phyloP scores from a whole-genome alignment of 2,797 vertebrate species.

The Remorina albescens region DNA sequence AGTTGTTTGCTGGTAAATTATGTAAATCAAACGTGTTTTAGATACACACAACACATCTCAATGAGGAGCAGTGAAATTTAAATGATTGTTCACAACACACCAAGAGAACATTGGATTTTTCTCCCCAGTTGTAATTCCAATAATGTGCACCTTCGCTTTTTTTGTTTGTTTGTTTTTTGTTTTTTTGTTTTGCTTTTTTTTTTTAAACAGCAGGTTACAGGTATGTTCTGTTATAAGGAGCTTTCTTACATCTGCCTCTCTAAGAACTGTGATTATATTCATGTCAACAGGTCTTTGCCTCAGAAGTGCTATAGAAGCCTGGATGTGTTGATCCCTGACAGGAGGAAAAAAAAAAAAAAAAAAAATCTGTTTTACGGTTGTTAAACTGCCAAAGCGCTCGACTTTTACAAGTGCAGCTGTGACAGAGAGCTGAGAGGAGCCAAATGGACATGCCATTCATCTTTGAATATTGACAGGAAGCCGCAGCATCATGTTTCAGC shows the following conservation, averaged over 20 bases:
- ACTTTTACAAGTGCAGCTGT: neutral
- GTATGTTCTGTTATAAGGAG: neutral
- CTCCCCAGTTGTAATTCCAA: too few relatives aligned
- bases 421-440: neutral
- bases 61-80: too few relatives aligned
- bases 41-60: too few relatives aligned
- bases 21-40: neutral
- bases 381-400: constrained; percentile 22
- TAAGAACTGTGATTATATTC: too few relatives aligned
- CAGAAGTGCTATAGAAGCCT: neutral
- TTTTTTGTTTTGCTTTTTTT: too few relatives aligned
- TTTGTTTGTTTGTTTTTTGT: too few relatives aligned
- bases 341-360: too few relatives aligned
- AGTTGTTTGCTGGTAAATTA: neutral
- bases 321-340: neutral
- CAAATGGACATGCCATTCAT: constrained; percentile 21
- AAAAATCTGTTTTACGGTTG: constrained; percentile 13
- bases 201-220: neutral
- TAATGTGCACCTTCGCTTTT: too few relatives aligned
- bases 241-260: neutral
- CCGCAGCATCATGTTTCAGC: constrained; percentile 30
- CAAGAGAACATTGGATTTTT: too few relatives aligned
- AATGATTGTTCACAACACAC: neutral
- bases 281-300: neutral
- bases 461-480: constrained; percentile 1